Evolutionary conservation across 2,113 vertebrate genomes (phyloP), one percentile per base, ranked within the genome.

Genomic region (Myotis yumanensis): DNA sequence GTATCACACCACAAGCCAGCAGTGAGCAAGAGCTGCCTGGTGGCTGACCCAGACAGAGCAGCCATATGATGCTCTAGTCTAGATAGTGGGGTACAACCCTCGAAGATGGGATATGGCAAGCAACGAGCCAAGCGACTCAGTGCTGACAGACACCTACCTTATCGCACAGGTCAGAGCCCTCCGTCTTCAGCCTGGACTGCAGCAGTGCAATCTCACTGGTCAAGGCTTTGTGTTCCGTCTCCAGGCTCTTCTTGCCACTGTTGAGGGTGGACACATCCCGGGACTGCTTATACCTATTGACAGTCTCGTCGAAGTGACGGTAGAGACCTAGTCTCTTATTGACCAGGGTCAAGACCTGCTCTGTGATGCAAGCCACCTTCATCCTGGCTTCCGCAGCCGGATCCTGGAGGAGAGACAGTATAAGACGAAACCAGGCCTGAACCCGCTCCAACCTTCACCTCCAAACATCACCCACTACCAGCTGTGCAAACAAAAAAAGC

Each of bases 331-430:
- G 98, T 2, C 99, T 99, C 98, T 99, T 99, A 98, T 99, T 99
- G 93, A 99, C 99, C 96, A 99, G 98, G 64, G 99, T 99, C 82
- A 99, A 98, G 86, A 99, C 99, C 97, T 99, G 99, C 98, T 99
- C 99, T 0, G 99, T 99, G 98, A 99, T 99, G 95, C 99, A 99
- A 43, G 99, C 99, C 94, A 99, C 99, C 98, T 99, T 99, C 99
- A 99, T 99, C 75, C 99, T 98, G 62, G 99, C 99, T 97, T 99
- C 99, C 17, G 99, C 99, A 0, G 99, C 99, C 8, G 99, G 99
- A 95, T 99, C 99, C 99, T 99, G 94, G 30, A 51, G 73, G 22
- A 86, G 66, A 69, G 12, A 92, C 11, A 87, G 0, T 3, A 17
- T 59, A 68, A 57, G 72, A 86, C 0, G 3, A 40, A 71, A 79